Evolutionary conservation across 2,797 vertebrate species (phyloP).

Genomic region (Denticeps clupeoides): DNA sequence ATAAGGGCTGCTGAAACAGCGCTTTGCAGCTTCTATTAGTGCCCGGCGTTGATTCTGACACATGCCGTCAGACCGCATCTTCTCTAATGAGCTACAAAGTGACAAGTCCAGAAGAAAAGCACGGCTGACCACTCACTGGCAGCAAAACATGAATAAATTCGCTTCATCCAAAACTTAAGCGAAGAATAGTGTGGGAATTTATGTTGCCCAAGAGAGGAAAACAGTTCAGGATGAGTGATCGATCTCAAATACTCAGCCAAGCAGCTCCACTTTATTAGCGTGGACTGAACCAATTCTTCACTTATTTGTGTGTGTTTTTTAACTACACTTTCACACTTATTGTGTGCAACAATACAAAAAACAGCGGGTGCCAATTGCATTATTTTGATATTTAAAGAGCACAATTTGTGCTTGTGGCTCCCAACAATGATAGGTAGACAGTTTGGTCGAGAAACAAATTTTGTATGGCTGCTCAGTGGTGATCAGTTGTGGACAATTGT

Average conservation of each 20-base stretch:
- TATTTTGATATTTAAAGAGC: too few relatives aligned
- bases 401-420: too few relatives aligned
- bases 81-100: slow-evolving; percentile 19
- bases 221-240: slow-evolving; percentile 1
- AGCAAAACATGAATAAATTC: neutral
- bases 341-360: neutral
- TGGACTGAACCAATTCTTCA: neutral
- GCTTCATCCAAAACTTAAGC: slow-evolving; percentile 1
- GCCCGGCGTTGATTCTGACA: slow-evolving; percentile 17
- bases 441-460: slow-evolving; percentile 19
- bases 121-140: neutral
- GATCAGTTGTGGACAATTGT: slow-evolving; percentile 30
- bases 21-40: slow-evolving; percentile 24
- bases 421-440: too few relatives aligned
- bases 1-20: slow-evolving; percentile 22
- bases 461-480: slow-evolving; percentile 25
- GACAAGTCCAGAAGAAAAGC: slow-evolving; percentile 10
- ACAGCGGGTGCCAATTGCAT: too few relatives aligned
- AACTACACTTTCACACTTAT: neutral
- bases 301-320: neutral
- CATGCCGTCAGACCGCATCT: slow-evolving; percentile 27
- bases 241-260: slow-evolving; percentile 3
- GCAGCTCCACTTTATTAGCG: slow-evolving; percentile 5
- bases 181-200: slow-evolving; percentile 3
- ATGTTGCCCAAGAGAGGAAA: neutral